Evolutionary conservation across 2,888 invertebrate genomes (phyloP).

Genomic region (Fabriciana adippe): DNA sequence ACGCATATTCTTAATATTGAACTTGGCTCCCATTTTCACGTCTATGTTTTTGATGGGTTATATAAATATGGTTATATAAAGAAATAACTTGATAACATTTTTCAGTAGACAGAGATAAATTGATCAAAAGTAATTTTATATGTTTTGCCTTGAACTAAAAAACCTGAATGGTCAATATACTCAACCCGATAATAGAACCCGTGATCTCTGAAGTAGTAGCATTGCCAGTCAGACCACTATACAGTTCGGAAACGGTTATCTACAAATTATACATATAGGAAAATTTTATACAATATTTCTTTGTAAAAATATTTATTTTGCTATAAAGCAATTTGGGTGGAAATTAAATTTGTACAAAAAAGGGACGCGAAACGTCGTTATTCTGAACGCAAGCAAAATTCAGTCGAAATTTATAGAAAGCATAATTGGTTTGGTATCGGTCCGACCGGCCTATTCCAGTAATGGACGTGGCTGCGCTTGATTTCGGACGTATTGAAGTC

Average conservation of each 20-base stretch:
- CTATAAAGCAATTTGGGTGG: constrained; percentile 28
- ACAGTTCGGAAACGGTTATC: neutral
- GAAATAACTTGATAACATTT: too few relatives aligned
- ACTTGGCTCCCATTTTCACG: too few relatives aligned
- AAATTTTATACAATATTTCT: constrained; percentile 3
- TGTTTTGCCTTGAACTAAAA: too few relatives aligned
- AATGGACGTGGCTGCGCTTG: constrained; percentile 54
- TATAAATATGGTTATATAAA: too few relatives aligned
- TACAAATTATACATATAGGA: neutral
- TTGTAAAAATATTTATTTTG: constrained; percentile 26
- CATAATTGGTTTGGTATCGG: constrained; percentile 65
- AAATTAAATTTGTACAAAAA: constrained; percentile 36
- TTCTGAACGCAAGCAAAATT: constrained; percentile 33
- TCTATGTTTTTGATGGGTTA: too few relatives aligned
- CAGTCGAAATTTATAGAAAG: constrained; percentile 44
- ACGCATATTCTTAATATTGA: too few relatives aligned
- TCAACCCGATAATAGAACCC: too few relatives aligned
- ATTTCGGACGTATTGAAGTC: constrained; percentile 51
- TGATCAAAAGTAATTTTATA: too few relatives aligned
- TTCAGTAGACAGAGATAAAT: too few relatives aligned
- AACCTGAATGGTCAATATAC: too few relatives aligned
- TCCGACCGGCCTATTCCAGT: constrained; percentile 57
- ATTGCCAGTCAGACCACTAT: neutral
- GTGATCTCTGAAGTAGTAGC: too few relatives aligned
- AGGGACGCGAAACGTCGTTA: constrained; percentile 31